A percentile compares a stretch with the other conserved stretches of the same genome.
Conservation (phyloP, 2,888 invertebrate genomes). For the Callinectes sapidus region DNA sequence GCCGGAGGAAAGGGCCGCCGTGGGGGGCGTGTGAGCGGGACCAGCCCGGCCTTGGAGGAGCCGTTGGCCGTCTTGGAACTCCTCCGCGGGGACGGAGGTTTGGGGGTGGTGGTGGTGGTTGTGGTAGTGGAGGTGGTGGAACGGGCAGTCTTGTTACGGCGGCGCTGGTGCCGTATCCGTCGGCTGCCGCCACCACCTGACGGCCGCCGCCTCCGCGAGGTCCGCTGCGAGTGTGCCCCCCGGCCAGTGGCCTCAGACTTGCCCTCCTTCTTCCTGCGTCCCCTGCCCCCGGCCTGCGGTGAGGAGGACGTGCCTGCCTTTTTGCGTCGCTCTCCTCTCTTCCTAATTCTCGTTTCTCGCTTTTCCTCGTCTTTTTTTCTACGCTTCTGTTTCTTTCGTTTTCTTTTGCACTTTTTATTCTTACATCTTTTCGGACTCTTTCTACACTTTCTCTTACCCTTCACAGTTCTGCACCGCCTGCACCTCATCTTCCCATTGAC, state of each 20-base stretch:
- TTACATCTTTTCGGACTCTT: slow-evolving; percentile 54
- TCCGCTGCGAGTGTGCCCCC: neutral
- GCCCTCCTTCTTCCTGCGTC: neutral
- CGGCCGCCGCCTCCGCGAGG: slow-evolving; percentile 34
- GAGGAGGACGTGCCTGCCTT: slow-evolving; percentile 7
- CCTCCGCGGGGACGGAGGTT: slow-evolving; percentile 31
- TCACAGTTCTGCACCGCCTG: slow-evolving; percentile 50
- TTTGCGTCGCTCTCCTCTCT: slow-evolving; percentile 30
- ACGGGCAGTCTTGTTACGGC: slow-evolving; percentile 29
- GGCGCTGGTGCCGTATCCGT: neutral
- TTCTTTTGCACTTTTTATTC: slow-evolving; percentile 60
- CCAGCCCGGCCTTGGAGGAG: slow-evolving; percentile 21
- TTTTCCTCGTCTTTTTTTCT: slow-evolving; percentile 26
- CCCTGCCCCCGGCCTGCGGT: slow-evolving; percentile 16
- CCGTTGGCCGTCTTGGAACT: slow-evolving; percentile 37
- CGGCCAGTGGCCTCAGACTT: neutral
- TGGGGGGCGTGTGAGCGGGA: slow-evolving; percentile 41
- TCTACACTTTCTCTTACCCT: slow-evolving; percentile 57
- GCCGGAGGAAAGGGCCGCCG: slow-evolving; percentile 62
- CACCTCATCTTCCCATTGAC: slow-evolving; percentile 45
- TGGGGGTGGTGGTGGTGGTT: slow-evolving; percentile 39
- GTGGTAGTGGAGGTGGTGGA: neutral
- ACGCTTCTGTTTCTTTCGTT: slow-evolving; percentile 39
- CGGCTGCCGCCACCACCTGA: neutral
- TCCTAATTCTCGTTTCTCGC: slow-evolving; percentile 19